These are phyloP conservation scores for Antitype chi DNA, from an alignment of 2,888 invertebrate species.

Conservation along the genomic window DNA sequence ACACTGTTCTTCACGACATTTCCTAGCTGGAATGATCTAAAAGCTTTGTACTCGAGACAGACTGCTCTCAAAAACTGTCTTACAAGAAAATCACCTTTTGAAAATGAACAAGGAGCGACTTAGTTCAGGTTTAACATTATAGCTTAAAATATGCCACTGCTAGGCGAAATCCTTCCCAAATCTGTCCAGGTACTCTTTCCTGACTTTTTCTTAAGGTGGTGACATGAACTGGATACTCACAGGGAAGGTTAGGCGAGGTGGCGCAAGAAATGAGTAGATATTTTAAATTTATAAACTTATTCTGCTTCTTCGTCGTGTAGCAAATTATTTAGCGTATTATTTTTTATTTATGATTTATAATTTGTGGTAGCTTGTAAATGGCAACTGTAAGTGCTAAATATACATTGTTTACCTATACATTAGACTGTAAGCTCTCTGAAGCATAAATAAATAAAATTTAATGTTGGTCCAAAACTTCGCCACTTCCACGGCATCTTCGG, in stretches of 20 bases:
- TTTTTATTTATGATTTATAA: too few relatives aligned
- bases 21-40: neutral
- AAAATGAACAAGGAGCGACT: neutral
- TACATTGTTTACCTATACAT: too few relatives aligned
- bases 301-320: neutral
- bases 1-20: neutral
- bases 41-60: neutral
- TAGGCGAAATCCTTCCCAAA: neutral
- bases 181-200: neutral
- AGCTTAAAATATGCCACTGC: neutral
- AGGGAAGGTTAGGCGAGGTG: neutral
- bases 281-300: neutral
- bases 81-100: neutral
- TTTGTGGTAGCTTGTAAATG: too few relatives aligned
- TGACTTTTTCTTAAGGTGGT: neutral
- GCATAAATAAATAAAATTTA: too few relatives aligned
- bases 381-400: too few relatives aligned
- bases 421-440: too few relatives aligned
- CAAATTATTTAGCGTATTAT: neutral
- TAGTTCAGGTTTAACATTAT: neutral
- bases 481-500: too few relatives aligned
- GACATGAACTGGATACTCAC: neutral
- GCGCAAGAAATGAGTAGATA: neutral
- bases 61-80: neutral
- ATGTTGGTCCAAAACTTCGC: too few relatives aligned